A percentile compares a stretch with the other conserved stretches of the same genome.
These are phyloP conservation scores for Cyrtodaria siliqua DNA, from an alignment of 2,888 invertebrate species.

Conservation along the genomic window DNA sequence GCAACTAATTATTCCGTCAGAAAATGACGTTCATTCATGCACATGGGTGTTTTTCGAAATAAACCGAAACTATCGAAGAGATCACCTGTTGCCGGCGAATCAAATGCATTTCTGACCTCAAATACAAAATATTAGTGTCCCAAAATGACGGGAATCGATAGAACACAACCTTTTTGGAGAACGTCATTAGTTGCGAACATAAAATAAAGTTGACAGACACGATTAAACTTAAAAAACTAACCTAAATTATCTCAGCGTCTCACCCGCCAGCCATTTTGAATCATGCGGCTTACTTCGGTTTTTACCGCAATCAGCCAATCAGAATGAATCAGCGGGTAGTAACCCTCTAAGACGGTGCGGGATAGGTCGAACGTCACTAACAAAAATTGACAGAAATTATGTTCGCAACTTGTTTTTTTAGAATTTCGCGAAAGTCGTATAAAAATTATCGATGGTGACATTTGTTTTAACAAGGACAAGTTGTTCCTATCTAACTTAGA, in stretches of 20 bases:
- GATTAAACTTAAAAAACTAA: slow-evolving; percentile 23
- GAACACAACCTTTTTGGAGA: slow-evolving; percentile 27
- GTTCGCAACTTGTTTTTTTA: slow-evolving; percentile 26
- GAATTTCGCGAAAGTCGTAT: slow-evolving; percentile 26
- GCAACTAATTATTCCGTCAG: slow-evolving; percentile 23
- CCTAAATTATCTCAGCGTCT: background rate
- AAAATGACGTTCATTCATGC: slow-evolving; percentile 32
- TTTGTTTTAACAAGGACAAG: slow-evolving; percentile 17
- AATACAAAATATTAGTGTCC: too few relatives aligned
- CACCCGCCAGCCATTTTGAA: background rate
- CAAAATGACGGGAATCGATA: slow-evolving; percentile 20
- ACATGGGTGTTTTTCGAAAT: too few relatives aligned
- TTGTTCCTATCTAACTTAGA: slow-evolving; percentile 20
- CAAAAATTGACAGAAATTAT: slow-evolving; percentile 15
- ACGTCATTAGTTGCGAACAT: slow-evolving; percentile 8
- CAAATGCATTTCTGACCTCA: too few relatives aligned
- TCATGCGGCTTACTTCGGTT: slow-evolving; percentile 21
- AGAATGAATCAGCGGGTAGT: too few relatives aligned
- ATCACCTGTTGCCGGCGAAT: slow-evolving; percentile 15
- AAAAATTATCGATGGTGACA: slow-evolving; percentile 27
- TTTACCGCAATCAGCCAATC: too few relatives aligned
- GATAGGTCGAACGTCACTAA: slow-evolving; percentile 29
- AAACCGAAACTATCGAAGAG: too few relatives aligned
- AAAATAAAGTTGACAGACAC: slow-evolving; percentile 27
- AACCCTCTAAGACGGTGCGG: slow-evolving; percentile 14